Conservation (phyloP, 2,888 invertebrate genomes). For the Ectobius pallidus region DNA sequence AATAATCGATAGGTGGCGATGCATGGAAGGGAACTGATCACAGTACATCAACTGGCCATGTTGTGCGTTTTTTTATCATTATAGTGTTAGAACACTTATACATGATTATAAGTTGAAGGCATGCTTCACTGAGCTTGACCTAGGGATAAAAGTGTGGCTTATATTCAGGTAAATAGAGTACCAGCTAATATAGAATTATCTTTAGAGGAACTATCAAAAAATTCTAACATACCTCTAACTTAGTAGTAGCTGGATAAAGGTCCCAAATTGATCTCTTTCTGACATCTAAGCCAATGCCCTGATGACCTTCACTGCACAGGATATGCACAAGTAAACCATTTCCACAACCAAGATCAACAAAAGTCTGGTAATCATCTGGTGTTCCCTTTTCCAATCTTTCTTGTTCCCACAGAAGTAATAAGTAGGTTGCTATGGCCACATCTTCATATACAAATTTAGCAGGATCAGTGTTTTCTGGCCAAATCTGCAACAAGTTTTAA, state of each 20-base stretch:
- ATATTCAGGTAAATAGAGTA: no score
- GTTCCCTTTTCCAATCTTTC: conserved; percentile 56
- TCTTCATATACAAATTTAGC: conserved; percentile 96
- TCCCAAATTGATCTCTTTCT: conserved; percentile 89
- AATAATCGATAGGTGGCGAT: no score
- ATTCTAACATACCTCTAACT: conserved; percentile 70
- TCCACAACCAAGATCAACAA: conserved; percentile 96
- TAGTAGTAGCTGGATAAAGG: conserved; percentile 68
- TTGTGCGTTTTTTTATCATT: no score
- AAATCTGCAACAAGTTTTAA: conserved; percentile 69
- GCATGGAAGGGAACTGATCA: no score
- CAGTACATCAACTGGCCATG: no score
- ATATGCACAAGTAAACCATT: conserved; percentile 94
- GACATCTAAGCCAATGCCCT: conserved; percentile 84
- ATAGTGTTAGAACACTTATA: no score
- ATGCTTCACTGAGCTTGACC: no score
- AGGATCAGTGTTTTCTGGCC: conserved; percentile 94
- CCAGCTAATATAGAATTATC: no score
- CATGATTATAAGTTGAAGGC: no score
- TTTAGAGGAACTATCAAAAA: no score
- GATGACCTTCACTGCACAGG: conserved; percentile 80
- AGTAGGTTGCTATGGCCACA: conserved; percentile 89
- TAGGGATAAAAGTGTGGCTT: no score
- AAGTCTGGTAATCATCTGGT: conserved; percentile 60
- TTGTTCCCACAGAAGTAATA: conserved; percentile 79